Evolutionary conservation across 2,113 vertebrate species (phyloP).

Genomic region (Heptranchias perlo): DNA sequence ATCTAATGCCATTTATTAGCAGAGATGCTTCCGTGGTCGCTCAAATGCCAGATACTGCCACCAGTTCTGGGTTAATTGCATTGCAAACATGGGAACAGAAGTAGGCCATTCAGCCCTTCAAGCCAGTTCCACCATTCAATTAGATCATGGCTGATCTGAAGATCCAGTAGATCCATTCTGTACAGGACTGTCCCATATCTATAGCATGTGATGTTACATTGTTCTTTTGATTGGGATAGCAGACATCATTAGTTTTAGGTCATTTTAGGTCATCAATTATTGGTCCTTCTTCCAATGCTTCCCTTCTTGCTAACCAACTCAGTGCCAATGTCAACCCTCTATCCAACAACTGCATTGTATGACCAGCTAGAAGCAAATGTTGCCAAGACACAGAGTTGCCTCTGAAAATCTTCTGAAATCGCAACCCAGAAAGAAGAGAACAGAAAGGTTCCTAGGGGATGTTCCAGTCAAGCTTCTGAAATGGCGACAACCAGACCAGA

Average conservation of each 20-base stretch:
- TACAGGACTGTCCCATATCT: not conserved
- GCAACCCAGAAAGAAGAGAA: not conserved
- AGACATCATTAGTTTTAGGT: not conserved
- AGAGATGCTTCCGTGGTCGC: no score
- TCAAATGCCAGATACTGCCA: not conserved
- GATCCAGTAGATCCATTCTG: not conserved
- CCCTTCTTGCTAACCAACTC: not conserved
- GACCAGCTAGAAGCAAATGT: not conserved
- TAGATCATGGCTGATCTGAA: not conserved
- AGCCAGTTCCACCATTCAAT: not conserved
- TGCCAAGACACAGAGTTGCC: not conserved
- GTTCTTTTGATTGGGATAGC: not conserved
- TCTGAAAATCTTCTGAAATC: not conserved
- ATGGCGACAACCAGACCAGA: not conserved
- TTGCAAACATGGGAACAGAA: not conserved
- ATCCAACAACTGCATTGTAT: not conserved
- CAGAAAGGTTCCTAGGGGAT: not conserved
- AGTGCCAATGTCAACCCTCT: not conserved
- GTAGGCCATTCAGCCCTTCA: not conserved
- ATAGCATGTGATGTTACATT: not conserved
- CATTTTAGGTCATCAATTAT: not conserved
- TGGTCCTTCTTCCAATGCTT: not conserved
- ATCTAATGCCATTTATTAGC: not conserved
- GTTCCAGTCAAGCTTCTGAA: not conserved
- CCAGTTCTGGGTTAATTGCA: no score